phyloP scores from a whole-genome alignment of 53 echinoderm and acorn worm genomes.

The Luidia sarsii region DNA sequence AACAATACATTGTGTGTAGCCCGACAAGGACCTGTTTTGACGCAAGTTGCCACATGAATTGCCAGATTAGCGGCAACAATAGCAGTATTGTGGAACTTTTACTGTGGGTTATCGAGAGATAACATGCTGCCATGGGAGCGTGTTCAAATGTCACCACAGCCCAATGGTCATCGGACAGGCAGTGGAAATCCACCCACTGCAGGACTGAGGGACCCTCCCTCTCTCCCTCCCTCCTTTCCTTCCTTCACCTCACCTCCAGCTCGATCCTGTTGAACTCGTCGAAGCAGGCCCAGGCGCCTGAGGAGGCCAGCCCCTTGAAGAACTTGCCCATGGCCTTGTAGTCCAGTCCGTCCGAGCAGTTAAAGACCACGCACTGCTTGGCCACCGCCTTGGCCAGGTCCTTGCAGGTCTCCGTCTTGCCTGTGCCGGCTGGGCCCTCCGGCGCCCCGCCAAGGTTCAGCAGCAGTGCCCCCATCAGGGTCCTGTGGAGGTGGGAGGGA shows the following conservation, averaged over 20 bases:
- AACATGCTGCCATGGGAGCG: too few species aligned
- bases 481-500: conserved; percentile 48
- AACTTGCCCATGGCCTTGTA: conserved; percentile 97
- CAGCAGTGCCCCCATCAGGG: conserved; percentile 91
- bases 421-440: conserved; percentile 95
- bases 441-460: conserved; percentile 92
- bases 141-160: too few species aligned
- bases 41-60: too few species aligned
- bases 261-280: conserved; percentile 99
- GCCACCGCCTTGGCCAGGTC: conserved; percentile 96
- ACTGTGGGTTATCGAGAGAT: too few species aligned
- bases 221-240: too few species aligned
- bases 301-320: conserved; percentile 89
- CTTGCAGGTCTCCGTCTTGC: conserved; percentile 97
- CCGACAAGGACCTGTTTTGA: too few species aligned
- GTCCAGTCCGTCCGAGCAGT: conserved; percentile 97
- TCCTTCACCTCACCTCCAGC: conserved; percentile 67
- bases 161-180: too few species aligned
- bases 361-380: conserved; percentile 98
- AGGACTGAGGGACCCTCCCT: too few species aligned
- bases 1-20: too few species aligned
- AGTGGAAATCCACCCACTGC: too few species aligned
- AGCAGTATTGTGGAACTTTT: too few species aligned
- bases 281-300: conserved; percentile 98
- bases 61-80: too few species aligned